Percentiles rank a stretch among this genome's conserved stretches.
Conservation (phyloP, 2,888 invertebrate genomes). For the Archips xylosteana region DNA sequence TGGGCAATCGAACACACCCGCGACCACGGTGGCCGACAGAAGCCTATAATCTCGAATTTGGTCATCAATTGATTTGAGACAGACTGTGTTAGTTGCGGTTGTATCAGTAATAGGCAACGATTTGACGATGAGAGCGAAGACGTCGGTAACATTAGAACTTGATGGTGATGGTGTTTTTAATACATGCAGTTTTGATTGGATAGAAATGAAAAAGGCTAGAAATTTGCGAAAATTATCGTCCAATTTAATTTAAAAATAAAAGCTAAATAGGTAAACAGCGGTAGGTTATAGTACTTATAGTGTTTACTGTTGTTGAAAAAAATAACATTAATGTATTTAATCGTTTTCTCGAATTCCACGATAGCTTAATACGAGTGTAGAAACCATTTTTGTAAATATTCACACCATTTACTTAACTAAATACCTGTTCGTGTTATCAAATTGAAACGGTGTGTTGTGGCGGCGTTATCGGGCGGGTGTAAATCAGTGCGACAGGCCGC, state of each 20-base stretch:
- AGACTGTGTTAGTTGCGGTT: slow-evolving; percentile 15
- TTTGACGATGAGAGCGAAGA: background rate
- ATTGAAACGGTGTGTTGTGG: slow-evolving; percentile 29
- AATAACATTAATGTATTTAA: background rate
- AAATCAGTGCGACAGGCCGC: slow-evolving; percentile 79
- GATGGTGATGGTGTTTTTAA: too few relatives aligned
- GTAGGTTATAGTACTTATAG: background rate
- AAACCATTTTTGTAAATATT: slow-evolving; percentile 22
- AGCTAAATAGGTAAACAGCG: too few relatives aligned
- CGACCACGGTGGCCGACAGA: slow-evolving; percentile 50
- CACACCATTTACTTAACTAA: slow-evolving; percentile 24
- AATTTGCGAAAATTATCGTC: too few relatives aligned
- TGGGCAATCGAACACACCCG: slow-evolving; percentile 70
- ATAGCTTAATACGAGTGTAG: background rate
- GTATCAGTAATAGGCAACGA: background rate
- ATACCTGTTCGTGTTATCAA: slow-evolving; percentile 33
- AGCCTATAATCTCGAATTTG: slow-evolving; percentile 47
- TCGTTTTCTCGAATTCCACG: background rate
- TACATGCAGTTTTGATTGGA: too few relatives aligned
- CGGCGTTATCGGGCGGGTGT: slow-evolving; percentile 66
- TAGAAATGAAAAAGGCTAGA: too few relatives aligned
- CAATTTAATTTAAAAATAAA: too few relatives aligned
- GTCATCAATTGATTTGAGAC: slow-evolving; percentile 18
- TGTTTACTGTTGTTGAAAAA: background rate
- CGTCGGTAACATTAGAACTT: background rate